A percentile compares a stretch with the other conserved stretches of the same genome.
These are phyloP conservation scores for Pristionchus maxplancki DNA, from an alignment of 2,888 invertebrate genomes.

Conservation along the genomic window DNA sequence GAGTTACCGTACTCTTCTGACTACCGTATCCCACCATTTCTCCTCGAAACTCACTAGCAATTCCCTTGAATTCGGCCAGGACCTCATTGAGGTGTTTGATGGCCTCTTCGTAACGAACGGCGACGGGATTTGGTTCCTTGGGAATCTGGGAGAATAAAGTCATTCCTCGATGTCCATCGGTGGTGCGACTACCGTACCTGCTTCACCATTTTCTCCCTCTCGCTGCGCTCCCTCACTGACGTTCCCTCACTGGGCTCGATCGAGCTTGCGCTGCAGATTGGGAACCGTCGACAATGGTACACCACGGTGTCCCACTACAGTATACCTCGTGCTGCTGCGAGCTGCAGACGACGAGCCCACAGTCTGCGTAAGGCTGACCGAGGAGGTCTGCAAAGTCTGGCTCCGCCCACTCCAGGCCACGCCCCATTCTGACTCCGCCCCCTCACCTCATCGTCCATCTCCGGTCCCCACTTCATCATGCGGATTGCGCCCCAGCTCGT, in stretches of 20 bases:
- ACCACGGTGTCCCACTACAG: neutral
- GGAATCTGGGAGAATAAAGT: neutral
- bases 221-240: neutral
- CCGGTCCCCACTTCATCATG: neutral
- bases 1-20: neutral
- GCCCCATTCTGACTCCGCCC: too few relatives aligned
- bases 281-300: neutral
- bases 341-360: neutral
- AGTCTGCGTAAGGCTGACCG: neutral
- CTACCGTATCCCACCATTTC: too few relatives aligned
- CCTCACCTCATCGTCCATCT: neutral
- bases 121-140: too few relatives aligned
- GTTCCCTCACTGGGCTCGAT: neutral
- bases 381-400: neutral
- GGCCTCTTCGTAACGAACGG: neutral
- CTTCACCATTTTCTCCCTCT: neutral
- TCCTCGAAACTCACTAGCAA: neutral
- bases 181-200: conserved; percentile 8
- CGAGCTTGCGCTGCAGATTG: neutral
- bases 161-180: neutral
- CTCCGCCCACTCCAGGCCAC: too few relatives aligned
- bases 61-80: neutral
- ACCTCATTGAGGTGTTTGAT: neutral
- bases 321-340: neutral
- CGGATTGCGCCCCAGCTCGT: neutral